Evolutionary conservation across 2,888 invertebrate genomes (phyloP), one percentile per base, ranked within the genome.

Genomic region (Marronus borbonicus): DNA sequence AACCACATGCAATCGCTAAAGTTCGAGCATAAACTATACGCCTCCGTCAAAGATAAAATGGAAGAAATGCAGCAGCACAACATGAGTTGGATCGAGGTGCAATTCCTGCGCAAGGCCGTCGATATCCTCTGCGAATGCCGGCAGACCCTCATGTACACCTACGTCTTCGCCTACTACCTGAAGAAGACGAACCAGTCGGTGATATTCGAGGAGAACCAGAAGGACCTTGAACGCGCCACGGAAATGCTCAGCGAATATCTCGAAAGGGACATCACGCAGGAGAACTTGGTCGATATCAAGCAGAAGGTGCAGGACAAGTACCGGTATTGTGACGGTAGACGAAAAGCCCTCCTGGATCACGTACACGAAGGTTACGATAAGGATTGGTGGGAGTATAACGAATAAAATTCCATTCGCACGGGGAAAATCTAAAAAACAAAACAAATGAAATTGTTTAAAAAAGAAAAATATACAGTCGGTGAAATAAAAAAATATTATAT

Each of bases 11-110:
- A 99, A 90, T 98, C 98, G 81, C 92, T 99, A 86, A 97, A 97
- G 89, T 98, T 99, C 90, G 99, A 99, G 90, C 95, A 95, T 89
- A 98, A 98, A 92, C 91, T 99, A 79, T 98, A 98, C 90, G 96
- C 97, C 8, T 96, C 96, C 80, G 96, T 99, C 78, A 97, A 98
- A 89, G 95, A 96, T 88, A 99, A 99, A 91, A 99, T 99, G 98
- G 98, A 98, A 89, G 98, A 98, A 90, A 98, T 99, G 99, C 99
- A 99, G 88, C 98, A 98, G 88, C 97, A 98, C 89, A 98, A 98
- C 89, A 99, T 99, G 98, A 98, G 98, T 83, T 99, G 99, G 99
- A 99, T 99, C 86, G 99, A 99, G 93, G 98, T 98, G 80, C 99
- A 99, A 92, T 99, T 99, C 90, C 91, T 99, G 85, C 97, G 97